A percentile compares a stretch with the other conserved stretches of the same genome.
Conservation (phyloP, 2,888 invertebrate species). For the Thymelicus sylvestris region DNA sequence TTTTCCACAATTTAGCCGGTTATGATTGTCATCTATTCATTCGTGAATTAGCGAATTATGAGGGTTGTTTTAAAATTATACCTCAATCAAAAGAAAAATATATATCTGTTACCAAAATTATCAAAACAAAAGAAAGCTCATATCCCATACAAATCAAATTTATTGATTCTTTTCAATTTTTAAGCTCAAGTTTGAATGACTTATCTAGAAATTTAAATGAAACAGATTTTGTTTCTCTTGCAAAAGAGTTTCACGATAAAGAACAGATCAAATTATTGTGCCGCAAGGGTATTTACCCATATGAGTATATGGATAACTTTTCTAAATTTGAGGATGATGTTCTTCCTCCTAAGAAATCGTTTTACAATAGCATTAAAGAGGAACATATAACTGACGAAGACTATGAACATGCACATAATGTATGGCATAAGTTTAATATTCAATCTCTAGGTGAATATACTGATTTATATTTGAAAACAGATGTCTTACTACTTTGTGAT, state of each 20-base stretch:
- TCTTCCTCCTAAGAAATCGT: neutral
- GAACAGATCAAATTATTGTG: no score
- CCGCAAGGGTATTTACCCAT: neutral
- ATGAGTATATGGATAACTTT: neutral
- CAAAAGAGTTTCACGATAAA: no score
- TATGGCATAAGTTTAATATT: slow-evolving; percentile 8
- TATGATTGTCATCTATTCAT: slow-evolving; percentile 31
- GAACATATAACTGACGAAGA: slow-evolving; percentile 13
- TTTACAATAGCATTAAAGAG: slow-evolving; percentile 9
- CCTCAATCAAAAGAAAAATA: no score
- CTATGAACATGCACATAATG: slow-evolving; percentile 4
- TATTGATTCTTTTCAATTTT: neutral
- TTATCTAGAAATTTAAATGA: no score
- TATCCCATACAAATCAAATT: neutral
- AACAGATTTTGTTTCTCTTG: no score
- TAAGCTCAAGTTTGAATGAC: no score
- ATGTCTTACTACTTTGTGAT: neutral
- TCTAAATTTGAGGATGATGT: no score
- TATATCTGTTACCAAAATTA: no score
- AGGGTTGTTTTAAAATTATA: slow-evolving; percentile 1
- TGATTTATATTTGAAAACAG: slow-evolving; percentile 7
- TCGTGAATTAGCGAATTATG: slow-evolving; percentile 23
- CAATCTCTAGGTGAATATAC: neutral
- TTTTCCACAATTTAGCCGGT: slow-evolving; percentile 18
- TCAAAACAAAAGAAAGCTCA: no score